A percentile compares a stretch with the other conserved stretches of the same genome.
phyloP scores from a whole-genome alignment of 2,888 invertebrate species.

The Phorcus lineatus region DNA sequence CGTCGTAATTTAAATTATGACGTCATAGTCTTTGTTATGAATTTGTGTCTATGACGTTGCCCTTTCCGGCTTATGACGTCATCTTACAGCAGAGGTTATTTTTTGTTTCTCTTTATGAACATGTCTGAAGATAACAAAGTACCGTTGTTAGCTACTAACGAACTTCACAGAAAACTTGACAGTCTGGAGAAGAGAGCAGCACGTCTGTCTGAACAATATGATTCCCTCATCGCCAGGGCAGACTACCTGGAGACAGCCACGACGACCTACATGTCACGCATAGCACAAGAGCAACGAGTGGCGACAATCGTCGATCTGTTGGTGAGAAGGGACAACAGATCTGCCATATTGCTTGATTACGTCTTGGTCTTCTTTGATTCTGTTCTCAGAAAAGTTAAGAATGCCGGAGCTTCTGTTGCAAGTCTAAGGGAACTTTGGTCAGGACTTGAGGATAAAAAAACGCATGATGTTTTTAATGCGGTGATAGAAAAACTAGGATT shows the following conservation, averaged over 20 bases:
- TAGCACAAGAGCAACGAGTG: not conserved
- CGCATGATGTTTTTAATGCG: not conserved
- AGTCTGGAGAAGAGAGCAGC: not conserved
- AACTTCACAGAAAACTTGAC: constrained; percentile 7
- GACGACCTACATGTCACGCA: not conserved
- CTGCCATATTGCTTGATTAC: not conserved
- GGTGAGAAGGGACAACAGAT: not conserved
- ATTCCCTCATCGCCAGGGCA: not conserved
- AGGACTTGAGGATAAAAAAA: not conserved
- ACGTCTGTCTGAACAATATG: not conserved
- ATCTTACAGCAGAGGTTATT: too few species aligned
- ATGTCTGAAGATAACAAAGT: too few species aligned
- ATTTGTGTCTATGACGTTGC: too few species aligned
- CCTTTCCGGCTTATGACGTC: too few species aligned
- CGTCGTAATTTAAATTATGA: too few species aligned
- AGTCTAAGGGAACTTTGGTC: not conserved
- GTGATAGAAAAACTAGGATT: not conserved
- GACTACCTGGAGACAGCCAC: not conserved
- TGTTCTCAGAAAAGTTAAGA: not conserved
- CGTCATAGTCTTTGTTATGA: too few species aligned
- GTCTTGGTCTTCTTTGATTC: not conserved
- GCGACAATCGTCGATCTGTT: not conserved
- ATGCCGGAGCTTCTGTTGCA: not conserved
- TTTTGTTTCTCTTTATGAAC: too few species aligned
- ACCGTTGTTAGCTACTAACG: not conserved